Base-by-base conservation (phyloP, 2,797 vertebrate genomes). In the Hirundo rustica region DNA sequence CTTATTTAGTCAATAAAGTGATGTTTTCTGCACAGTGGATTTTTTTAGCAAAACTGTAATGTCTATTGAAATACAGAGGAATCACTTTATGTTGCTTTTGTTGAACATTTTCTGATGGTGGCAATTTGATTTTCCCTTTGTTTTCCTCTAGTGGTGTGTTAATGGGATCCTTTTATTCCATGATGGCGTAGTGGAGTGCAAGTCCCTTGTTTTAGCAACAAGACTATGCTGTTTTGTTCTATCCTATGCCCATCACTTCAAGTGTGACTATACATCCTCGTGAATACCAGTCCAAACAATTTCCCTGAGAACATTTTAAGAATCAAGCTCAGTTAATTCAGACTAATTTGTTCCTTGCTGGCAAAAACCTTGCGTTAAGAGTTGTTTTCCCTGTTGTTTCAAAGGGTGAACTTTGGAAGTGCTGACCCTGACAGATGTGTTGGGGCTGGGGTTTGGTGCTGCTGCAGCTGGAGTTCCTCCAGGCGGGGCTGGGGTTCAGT, bases 121-220 rank as follows among this genome's bases (percentile, higher is more conserved):
- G 64, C 82, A 78, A 29, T 94, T 91, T 88, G 70, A 76, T 91
- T 89, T 90, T 91, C 72, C 53, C 30, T 91, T 91, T 92, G 73
- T 93, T 96, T 95, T 92, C 47, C 84, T 93, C 55, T 57, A 30
- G 70, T 88, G 82, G 23, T 53, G 44, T 60, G 50, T 65, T 91
- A 93, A 85, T 66, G 45, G 58, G 29, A 48, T 88, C 55, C 36
- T 85, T 94, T 79, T 67, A 44, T 82, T 72, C 30, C 0, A 0
- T 77, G 76, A 40, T 66, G 34, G 55, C 76, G 45, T 62, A 76
- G 61, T 44, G 76, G 48, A 91, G 50, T 66, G 29, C 12, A 87
- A 85, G 60, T 83, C 36, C 57, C 94, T 71, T 87, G 55, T 85
- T 93, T 91, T 48, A 79, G 38, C 34, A 82, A 13, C 27, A 65